These are phyloP conservation scores for Tauraco erythrolophus DNA, from an alignment of 2,113 vertebrate species.

Conservation along the genomic window DNA sequence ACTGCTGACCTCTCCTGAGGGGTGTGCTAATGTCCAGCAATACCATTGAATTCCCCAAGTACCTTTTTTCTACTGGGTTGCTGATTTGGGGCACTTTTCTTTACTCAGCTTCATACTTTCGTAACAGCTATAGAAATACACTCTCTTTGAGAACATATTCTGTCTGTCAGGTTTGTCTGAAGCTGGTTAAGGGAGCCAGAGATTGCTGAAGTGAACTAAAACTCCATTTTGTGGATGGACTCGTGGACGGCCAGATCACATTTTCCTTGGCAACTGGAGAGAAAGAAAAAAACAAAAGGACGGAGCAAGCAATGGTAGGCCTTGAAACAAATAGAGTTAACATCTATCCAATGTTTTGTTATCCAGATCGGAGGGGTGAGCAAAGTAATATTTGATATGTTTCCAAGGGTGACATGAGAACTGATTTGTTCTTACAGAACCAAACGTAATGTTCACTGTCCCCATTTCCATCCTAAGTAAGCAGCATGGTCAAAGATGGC, in stretches of 20 bases:
- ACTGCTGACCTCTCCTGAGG: accelerated
- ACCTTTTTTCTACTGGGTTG: background rate
- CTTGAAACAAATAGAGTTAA: background rate
- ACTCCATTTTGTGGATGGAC: background rate
- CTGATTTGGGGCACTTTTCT: background rate
- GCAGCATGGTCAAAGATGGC: background rate
- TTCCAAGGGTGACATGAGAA: background rate
- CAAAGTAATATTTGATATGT: background rate
- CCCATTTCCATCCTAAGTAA: background rate
- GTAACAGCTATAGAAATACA: background rate
- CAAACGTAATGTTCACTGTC: background rate
- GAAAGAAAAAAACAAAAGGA: background rate
- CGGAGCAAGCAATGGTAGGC: background rate
- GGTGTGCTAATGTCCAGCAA: no score
- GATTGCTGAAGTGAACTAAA: background rate
- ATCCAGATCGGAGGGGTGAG: background rate
- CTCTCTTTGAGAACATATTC: background rate
- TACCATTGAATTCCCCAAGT: background rate
- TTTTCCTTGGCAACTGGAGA: background rate
- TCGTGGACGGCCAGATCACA: accelerated
- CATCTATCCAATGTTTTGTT: accelerated
- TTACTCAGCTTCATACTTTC: background rate
- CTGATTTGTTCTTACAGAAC: no score
- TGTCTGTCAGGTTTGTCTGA: background rate
- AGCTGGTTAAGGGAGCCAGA: background rate